These are phyloP conservation scores for Sylvilagus bachmani DNA, from an alignment of 2,113 vertebrate genomes.

Conservation along the genomic window DNA sequence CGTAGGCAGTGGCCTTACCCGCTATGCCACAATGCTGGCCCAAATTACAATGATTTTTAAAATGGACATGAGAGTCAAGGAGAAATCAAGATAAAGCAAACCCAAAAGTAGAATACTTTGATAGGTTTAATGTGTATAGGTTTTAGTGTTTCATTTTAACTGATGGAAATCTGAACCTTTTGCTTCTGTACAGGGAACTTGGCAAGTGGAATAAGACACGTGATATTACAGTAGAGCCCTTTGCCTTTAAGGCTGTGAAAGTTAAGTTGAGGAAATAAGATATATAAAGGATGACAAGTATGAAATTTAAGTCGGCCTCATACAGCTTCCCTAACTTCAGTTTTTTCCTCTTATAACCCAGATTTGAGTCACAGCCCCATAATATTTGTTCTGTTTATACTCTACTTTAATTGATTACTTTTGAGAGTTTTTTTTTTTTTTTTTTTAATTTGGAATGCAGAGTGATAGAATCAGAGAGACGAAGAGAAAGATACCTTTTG, in stretches of 20 bases:
- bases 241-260: neutral
- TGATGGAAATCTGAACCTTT: slow-evolving; percentile 29
- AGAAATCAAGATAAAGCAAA: slow-evolving; percentile 57
- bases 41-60: slow-evolving; percentile 57
- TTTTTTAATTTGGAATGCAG: no score
- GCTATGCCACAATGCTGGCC: no score
- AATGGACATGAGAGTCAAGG: slow-evolving; percentile 27
- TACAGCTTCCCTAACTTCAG: neutral
- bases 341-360: neutral
- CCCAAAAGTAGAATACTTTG: slow-evolving; percentile 28
- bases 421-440: neutral
- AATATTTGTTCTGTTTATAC: neutral
- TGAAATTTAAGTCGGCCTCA: neutral
- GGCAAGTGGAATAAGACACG: neutral
- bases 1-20: no score
- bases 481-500: no score
- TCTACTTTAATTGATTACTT: slow-evolving; percentile 26
- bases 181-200: neutral
- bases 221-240: slow-evolving; percentile 5
- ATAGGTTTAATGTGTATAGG: neutral
- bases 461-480: no score
- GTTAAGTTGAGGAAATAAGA: neutral
- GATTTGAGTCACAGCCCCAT: neutral
- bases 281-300: neutral
- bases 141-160: slow-evolving; percentile 50